Conservation (phyloP, 2,888 invertebrate species). For the Apotomis turbidana region DNA sequence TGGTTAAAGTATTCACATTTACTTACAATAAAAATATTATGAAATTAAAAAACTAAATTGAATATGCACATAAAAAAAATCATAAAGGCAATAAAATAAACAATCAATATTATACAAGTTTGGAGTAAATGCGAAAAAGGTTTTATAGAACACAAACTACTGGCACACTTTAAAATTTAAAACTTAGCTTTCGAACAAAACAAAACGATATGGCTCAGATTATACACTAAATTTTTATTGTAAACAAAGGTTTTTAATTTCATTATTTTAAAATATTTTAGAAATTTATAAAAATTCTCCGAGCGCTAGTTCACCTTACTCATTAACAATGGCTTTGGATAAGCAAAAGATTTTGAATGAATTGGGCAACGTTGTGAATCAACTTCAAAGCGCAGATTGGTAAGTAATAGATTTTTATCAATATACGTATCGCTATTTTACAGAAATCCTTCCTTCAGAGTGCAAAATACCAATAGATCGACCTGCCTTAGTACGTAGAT, state of each 20-base stretch:
- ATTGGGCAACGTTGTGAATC: constrained; percentile 76
- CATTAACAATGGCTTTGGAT: constrained; percentile 67
- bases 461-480: background rate
- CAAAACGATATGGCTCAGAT: constrained; percentile 33
- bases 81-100: no score
- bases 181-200: constrained; percentile 29
- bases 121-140: background rate
- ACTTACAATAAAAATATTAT: no score
- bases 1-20: no score
- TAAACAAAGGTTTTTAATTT: background rate
- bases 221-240: constrained; percentile 30
- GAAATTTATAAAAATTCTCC: constrained; percentile 18
- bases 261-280: constrained; percentile 13
- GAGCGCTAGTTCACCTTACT: background rate
- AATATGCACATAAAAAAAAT: no score
- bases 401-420: constrained; percentile 49
- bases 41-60: background rate
- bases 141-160: background rate
- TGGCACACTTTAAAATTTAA: background rate
- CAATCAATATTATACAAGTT: background rate
- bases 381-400: constrained; percentile 77
- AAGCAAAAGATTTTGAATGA: constrained; percentile 74
- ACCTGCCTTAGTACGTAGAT: no score
- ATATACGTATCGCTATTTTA: no score
- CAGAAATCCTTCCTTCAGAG: no score